phyloP scores from a whole-genome alignment of 1,140 invertebrate genomes.

The Conus ventricosus region DNA sequence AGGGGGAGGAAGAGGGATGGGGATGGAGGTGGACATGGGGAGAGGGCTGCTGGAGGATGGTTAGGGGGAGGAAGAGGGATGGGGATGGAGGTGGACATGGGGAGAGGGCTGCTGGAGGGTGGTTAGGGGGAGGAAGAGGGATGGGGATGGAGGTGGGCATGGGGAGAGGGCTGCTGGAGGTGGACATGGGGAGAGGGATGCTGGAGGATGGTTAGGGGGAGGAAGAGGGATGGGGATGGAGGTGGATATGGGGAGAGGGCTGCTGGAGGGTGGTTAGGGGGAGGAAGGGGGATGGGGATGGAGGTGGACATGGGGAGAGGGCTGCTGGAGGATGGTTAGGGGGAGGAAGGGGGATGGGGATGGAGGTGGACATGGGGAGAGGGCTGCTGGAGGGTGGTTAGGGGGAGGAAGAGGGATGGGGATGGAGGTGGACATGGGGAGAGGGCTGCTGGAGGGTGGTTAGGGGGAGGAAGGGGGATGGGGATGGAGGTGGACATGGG shows the following conservation, averaged over 20 bases:
- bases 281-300: background rate
- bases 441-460: background rate
- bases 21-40: too few species aligned
- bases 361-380: too few species aligned
- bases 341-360: background rate
- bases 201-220: background rate
- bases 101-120: background rate
- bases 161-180: background rate
- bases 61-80: background rate
- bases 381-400: background rate
- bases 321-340: background rate
- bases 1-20: background rate
- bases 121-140: background rate
- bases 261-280: background rate
- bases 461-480: background rate
- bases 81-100: too few species aligned
- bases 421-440: too few species aligned
- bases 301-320: background rate
- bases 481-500: too few species aligned
- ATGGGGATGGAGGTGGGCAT: too few species aligned
- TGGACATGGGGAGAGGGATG: background rate
- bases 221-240: background rate
- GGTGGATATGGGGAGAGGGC: too few species aligned
- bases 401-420: background rate
- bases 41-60: background rate